These are phyloP conservation scores for Melanocharis versteri DNA, from an alignment of 2,113 vertebrate species.

Conservation along the genomic window DNA sequence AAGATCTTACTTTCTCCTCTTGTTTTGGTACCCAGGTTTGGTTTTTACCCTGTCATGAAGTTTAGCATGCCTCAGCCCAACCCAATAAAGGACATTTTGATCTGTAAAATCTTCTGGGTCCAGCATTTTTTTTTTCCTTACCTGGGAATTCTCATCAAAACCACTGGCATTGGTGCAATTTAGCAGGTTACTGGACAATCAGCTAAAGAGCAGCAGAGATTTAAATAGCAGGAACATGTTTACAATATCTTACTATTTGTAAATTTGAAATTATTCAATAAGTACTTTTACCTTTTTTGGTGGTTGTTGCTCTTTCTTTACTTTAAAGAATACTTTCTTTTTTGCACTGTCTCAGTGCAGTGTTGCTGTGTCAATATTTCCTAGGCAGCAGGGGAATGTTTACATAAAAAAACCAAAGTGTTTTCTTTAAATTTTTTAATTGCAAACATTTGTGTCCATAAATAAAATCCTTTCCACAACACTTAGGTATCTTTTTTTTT, in stretches of 20 bases:
- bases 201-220: background rate
- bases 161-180: background rate
- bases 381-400: background rate
- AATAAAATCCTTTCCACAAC: background rate
- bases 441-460: background rate
- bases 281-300: background rate
- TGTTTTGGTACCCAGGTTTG: background rate
- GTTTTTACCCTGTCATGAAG: fast-evolving
- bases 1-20: background rate
- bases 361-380: conserved; percentile 10
- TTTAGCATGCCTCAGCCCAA: background rate
- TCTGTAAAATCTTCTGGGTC: background rate
- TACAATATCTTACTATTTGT: background rate
- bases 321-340: background rate
- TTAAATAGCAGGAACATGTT: background rate
- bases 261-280: background rate
- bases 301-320: background rate
- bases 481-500: background rate
- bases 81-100: background rate
- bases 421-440: conserved; percentile 1
- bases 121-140: background rate
- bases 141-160: background rate
- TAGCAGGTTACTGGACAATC: background rate
- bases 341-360: background rate
- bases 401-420: background rate